A percentile compares a stretch with the other conserved stretches of the same genome.
phyloP scores from a whole-genome alignment of 2,113 vertebrate genomes.

The Neopipo cinnamomea region DNA sequence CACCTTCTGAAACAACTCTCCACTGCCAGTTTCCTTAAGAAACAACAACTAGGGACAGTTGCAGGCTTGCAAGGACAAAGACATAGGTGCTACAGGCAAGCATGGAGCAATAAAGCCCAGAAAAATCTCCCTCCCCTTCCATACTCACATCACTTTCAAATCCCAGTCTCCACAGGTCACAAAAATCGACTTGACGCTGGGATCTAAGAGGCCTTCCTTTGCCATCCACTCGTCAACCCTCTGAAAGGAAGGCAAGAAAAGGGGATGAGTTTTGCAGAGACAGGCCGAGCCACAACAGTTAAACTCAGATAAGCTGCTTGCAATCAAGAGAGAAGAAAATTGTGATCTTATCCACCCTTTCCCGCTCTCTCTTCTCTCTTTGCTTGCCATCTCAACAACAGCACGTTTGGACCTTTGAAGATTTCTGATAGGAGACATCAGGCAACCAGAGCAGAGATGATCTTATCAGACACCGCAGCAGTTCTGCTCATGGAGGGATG shows the following conservation, averaged over 20 bases:
- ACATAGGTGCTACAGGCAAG: background rate
- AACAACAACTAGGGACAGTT: background rate
- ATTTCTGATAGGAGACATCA: conserved; percentile 71
- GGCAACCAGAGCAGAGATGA: conserved; percentile 53
- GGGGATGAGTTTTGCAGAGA: conserved; percentile 68
- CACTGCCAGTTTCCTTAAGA: background rate
- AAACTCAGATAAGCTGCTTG: conserved; percentile 72
- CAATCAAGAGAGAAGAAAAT: conserved; percentile 75
- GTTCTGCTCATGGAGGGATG: conserved; percentile 36
- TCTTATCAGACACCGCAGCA: conserved; percentile 53
- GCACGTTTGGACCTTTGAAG: conserved; percentile 63
- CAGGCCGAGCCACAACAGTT: conserved; percentile 67
- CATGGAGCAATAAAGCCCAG: background rate
- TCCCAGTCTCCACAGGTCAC: conserved; percentile 89
- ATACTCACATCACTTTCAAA: conserved; percentile 88
- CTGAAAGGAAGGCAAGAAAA: conserved; percentile 78
- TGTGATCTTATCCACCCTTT: conserved; percentile 71
- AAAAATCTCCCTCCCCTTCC: conserved; percentile 32
- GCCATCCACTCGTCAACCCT: conserved; percentile 86
- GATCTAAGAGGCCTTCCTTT: conserved; percentile 85
- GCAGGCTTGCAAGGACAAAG: conserved; percentile 7
- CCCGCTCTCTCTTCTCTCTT: conserved; percentile 51
- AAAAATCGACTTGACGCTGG: conserved; percentile 86
- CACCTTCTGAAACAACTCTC: background rate
- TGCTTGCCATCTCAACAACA: conserved; percentile 63